Evolutionary conservation across 2,113 vertebrate genomes (phyloP).

Genomic region (Copsychus sechellarum): DNA sequence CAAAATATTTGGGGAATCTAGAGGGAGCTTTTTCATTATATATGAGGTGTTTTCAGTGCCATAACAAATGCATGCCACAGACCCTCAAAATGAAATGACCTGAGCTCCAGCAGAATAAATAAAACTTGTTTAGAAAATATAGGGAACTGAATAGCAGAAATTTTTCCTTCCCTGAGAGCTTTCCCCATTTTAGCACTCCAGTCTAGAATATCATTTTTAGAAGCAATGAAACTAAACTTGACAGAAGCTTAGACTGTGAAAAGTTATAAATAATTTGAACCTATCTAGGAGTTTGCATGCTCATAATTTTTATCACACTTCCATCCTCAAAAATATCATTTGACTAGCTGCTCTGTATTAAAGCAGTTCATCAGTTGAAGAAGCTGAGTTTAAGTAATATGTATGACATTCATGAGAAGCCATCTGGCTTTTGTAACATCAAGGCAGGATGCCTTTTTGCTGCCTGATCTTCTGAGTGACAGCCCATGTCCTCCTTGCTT

Average conservation of each 20-base stretch:
- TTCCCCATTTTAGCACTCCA: neutral
- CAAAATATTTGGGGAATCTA: neutral
- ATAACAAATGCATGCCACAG: neutral
- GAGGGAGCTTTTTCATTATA: neutral
- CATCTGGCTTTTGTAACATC: neutral
- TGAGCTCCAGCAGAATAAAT: neutral
- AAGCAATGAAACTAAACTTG: constrained; percentile 2
- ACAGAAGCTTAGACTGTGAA: constrained; percentile 3
- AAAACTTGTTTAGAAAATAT: neutral
- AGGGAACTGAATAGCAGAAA: neutral
- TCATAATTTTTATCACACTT: constrained; percentile 8
- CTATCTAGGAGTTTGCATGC: neutral
- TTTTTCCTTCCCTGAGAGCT: neutral
- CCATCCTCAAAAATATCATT: constrained; percentile 19
- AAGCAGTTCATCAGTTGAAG: neutral
- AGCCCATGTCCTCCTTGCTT: neutral
- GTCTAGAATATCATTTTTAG: neutral
- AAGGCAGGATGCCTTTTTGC: neutral
- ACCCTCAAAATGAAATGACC: neutral
- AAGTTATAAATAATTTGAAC: neutral
- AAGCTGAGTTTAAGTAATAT: neutral
- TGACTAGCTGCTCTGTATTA: constrained; percentile 16
- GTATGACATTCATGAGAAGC: neutral
- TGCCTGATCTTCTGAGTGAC: neutral
- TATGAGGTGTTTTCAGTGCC: neutral